Evolutionary conservation across 2,888 invertebrate genomes (phyloP).

Genomic region (Protonemura montana): DNA sequence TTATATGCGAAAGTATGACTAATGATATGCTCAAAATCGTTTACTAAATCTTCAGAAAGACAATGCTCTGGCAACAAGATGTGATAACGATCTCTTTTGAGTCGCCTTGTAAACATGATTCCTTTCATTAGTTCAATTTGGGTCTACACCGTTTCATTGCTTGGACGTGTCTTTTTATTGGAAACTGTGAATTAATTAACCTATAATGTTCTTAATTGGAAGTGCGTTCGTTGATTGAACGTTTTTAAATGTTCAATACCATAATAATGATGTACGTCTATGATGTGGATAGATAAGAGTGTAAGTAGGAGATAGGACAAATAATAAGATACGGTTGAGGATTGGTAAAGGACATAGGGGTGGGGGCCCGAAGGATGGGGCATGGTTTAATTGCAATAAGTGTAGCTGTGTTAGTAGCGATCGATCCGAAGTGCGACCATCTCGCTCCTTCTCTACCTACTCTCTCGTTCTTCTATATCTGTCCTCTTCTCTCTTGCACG

Average conservation of each 20-base stretch:
- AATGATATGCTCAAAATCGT: not conserved
- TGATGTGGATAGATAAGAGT: not conserved
- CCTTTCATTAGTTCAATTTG: no score
- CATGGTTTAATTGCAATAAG: not conserved
- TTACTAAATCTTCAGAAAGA: not conserved
- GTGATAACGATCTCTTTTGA: no score
- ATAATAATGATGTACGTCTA: not conserved
- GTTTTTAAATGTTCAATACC: not conserved
- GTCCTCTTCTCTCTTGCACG: constrained; percentile 22
- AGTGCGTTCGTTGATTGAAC: not conserved
- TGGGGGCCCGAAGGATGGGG: not conserved
- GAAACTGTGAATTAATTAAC: not conserved
- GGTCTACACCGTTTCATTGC: not conserved
- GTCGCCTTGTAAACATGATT: no score
- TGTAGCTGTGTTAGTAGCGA: constrained; percentile 42
- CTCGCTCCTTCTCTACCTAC: not conserved
- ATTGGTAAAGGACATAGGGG: not conserved
- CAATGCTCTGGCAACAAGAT: no score
- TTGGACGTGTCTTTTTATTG: not conserved
- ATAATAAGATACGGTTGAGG: not conserved
- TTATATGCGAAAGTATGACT: not conserved
- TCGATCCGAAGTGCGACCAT: constrained; percentile 41
- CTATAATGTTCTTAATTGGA: constrained; percentile 37
- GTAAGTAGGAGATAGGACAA: not conserved
- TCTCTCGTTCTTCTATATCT: not conserved